phyloP scores from a whole-genome alignment of 2,113 vertebrate genomes.

The Panthera uncia region DNA sequence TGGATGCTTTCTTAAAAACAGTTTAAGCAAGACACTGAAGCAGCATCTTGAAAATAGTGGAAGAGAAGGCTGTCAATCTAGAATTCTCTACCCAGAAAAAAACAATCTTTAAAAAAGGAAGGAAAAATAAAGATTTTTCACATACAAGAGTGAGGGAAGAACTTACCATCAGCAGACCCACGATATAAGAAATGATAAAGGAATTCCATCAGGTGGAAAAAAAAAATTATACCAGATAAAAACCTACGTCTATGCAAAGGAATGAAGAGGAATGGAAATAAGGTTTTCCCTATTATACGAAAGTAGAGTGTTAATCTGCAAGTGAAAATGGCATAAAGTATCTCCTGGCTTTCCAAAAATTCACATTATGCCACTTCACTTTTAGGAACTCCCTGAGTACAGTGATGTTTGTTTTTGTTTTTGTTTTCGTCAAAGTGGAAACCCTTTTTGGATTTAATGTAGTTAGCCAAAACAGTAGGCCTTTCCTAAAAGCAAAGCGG shows the following conservation, averaged over 20 bases:
- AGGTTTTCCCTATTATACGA: not conserved
- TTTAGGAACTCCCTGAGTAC: not conserved
- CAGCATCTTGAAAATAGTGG: not conserved
- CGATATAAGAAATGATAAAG: not conserved
- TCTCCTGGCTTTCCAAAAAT: not conserved
- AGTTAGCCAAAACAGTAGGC: not conserved
- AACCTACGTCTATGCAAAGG: not conserved
- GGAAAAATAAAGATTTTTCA: not conserved
- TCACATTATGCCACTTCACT: not conserved
- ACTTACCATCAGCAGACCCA: not conserved
- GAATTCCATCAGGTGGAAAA: not conserved
- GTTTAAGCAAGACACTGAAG: not conserved
- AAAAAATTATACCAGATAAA: not conserved
- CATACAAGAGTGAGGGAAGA: not conserved
- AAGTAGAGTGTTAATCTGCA: not conserved
- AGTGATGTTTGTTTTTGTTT: too few relatives aligned
- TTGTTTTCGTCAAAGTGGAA: not conserved
- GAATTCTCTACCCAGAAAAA: not conserved
- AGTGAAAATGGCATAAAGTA: not conserved
- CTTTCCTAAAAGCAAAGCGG: not conserved
- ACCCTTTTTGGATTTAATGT: not conserved
- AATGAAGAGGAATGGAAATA: not conserved
- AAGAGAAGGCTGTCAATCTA: not conserved
- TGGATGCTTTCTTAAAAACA: not conserved
- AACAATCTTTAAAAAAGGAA: not conserved